Evolutionary conservation across 2,888 invertebrate species (phyloP).

Genomic region (Acholoe squamosa): DNA sequence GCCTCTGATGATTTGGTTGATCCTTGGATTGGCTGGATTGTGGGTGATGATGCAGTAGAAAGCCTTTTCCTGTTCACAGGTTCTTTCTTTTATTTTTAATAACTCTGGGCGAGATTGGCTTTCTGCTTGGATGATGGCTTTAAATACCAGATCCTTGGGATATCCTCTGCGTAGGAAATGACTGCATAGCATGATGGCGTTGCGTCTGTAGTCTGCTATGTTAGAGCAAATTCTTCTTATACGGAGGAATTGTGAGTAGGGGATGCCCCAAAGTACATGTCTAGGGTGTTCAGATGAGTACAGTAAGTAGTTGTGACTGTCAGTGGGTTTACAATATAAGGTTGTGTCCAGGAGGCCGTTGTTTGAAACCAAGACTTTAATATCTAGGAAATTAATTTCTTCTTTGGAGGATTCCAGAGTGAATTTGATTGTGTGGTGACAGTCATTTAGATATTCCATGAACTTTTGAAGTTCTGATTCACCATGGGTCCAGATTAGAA

Average conservation of each 20-base stretch:
- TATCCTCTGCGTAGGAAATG: too few species aligned
- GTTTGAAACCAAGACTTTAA: neutral
- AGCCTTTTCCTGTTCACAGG: too few species aligned
- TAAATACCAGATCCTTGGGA: too few species aligned
- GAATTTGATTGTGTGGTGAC: neutral
- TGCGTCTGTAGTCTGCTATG: neutral
- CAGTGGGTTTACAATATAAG: conserved; percentile 45
- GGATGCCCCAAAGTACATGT: neutral
- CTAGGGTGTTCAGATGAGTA: neutral
- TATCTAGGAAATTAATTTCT: conserved; percentile 15
- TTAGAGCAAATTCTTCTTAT: conserved; percentile 19
- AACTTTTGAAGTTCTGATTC: neutral
- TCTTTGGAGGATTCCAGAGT: neutral
- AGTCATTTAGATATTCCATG: neutral
- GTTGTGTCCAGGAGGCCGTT: neutral
- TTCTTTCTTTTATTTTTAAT: too few species aligned
- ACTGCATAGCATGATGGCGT: too few species aligned
- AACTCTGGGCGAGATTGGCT: too few species aligned
- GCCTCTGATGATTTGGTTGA: too few species aligned
- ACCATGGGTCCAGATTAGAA: too few species aligned
- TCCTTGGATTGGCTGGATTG: too few species aligned
- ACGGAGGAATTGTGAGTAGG: neutral
- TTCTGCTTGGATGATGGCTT: too few species aligned
- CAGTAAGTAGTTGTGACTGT: neutral
- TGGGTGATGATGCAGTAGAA: too few species aligned